These are phyloP conservation scores for Drosophila orena DNA, from an alignment of 1,140 invertebrate genomes.

Conservation along the genomic window DNA sequence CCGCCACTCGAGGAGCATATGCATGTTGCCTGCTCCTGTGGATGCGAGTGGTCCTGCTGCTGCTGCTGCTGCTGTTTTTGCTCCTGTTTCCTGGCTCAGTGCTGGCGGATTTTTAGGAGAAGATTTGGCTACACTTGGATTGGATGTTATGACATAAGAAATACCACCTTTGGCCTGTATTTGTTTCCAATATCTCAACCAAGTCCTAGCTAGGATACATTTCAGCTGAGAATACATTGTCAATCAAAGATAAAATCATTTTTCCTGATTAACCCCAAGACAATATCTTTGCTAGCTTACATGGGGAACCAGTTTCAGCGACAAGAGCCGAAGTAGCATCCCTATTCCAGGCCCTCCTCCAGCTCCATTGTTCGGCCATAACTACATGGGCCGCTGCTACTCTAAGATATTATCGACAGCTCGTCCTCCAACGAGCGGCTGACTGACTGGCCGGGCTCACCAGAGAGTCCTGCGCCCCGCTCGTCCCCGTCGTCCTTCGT, in stretches of 20 bases:
- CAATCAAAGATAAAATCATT: no score
- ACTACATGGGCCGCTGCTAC: conserved; percentile 72
- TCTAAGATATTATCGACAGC: conserved; percentile 83
- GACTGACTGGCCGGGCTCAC: conserved; percentile 46
- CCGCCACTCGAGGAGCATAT: conserved; percentile 58
- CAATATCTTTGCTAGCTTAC: no score
- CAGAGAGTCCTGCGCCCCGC: conserved; percentile 18
- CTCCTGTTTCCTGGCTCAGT: conserved; percentile 18
- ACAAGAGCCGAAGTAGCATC: background rate
- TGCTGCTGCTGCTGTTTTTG: conserved; percentile 7
- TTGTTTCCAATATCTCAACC: no score
- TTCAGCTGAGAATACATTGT: no score
- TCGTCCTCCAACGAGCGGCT: conserved; percentile 66
- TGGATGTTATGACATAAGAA: no score
- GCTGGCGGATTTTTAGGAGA: background rate
- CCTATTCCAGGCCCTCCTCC: conserved; percentile 29
- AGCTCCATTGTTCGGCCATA: conserved; percentile 67
- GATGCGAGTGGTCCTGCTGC: background rate
- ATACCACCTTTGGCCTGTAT: no score
- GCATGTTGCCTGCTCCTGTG: conserved; percentile 56
- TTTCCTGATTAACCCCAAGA: no score
- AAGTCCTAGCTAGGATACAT: no score
- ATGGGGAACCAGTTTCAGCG: no score
- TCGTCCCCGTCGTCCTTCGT: background rate
- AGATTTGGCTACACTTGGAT: background rate